These are phyloP conservation scores for Leptinotarsa peninsularis DNA, from an alignment of 2,888 invertebrate species.

Conservation along the genomic window DNA sequence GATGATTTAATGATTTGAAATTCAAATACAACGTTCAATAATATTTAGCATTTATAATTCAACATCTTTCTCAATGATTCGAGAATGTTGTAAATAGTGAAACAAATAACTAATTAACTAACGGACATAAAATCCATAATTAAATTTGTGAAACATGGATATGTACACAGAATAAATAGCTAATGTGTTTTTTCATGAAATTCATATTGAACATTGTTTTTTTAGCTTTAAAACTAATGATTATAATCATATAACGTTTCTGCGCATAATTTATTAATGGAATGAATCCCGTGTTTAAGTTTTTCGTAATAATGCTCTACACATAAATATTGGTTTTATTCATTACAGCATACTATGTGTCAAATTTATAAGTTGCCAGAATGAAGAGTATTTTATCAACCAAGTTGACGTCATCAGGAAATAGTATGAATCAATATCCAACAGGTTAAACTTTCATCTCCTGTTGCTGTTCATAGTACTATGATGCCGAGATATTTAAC, in stretches of 20 bases:
- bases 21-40: not conserved
- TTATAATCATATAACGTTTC: not conserved
- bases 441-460: too few relatives aligned
- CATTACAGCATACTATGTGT: too few relatives aligned
- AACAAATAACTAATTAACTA: constrained; percentile 13
- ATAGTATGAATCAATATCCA: too few relatives aligned
- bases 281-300: not conserved
- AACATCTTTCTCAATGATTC: not conserved
- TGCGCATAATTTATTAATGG: not conserved
- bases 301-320: too few relatives aligned
- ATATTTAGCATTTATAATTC: not conserved
- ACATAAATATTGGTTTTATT: too few relatives aligned
- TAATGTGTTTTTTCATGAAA: too few relatives aligned
- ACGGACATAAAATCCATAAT: too few relatives aligned
- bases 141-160: not conserved
- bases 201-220: not conserved
- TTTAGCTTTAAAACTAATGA: not conserved
- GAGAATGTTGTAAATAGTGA: not conserved
- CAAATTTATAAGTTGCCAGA: too few relatives aligned
- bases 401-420: too few relatives aligned
- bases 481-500: too few relatives aligned
- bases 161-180: not conserved
- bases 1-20: not conserved
- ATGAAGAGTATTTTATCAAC: too few relatives aligned
- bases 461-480: too few relatives aligned